A percentile compares a stretch with the other conserved stretches of the same genome.
Evolutionary conservation across 1,140 invertebrate species (phyloP).

Genomic region (Melitaea cinxia): DNA sequence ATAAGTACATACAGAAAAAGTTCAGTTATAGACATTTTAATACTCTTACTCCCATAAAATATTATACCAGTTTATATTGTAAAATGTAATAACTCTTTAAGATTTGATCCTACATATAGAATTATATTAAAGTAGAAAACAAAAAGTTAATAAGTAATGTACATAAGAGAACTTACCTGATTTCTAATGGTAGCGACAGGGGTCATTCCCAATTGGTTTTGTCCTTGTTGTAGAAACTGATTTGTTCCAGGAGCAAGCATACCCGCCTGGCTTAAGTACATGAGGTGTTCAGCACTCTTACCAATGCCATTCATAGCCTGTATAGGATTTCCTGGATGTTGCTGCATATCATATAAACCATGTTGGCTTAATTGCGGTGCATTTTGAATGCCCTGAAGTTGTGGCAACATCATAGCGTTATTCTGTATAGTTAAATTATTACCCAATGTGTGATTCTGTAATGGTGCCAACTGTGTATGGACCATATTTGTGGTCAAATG

Average conservation of each 20-base stretch:
- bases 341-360: constrained; percentile 82
- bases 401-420: constrained; percentile 73
- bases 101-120: too few species aligned
- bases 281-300: constrained; percentile 84
- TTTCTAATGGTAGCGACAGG: constrained; percentile 81
- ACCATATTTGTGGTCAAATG: constrained; percentile 79
- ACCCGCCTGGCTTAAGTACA: constrained; percentile 86
- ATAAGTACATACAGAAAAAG: too few species aligned
- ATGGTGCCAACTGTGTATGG: constrained; percentile 75
- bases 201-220: constrained; percentile 82
- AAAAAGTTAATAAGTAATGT: too few species aligned
- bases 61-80: too few species aligned
- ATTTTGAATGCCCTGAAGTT: constrained; percentile 74
- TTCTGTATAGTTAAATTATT: constrained; percentile 72
- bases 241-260: constrained; percentile 84
- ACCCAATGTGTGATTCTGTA: constrained; percentile 72
- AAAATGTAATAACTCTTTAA: too few species aligned
- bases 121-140: too few species aligned
- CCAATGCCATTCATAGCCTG: constrained; percentile 83
- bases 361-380: constrained; percentile 73
- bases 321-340: constrained; percentile 78
- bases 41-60: too few species aligned
- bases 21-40: too few species aligned
- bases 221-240: constrained; percentile 84
- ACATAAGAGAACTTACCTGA: constrained; percentile 80